Base-by-base conservation (phyloP, 2,113 vertebrate species). In the Dicerorhinus sumatrensis region DNA sequence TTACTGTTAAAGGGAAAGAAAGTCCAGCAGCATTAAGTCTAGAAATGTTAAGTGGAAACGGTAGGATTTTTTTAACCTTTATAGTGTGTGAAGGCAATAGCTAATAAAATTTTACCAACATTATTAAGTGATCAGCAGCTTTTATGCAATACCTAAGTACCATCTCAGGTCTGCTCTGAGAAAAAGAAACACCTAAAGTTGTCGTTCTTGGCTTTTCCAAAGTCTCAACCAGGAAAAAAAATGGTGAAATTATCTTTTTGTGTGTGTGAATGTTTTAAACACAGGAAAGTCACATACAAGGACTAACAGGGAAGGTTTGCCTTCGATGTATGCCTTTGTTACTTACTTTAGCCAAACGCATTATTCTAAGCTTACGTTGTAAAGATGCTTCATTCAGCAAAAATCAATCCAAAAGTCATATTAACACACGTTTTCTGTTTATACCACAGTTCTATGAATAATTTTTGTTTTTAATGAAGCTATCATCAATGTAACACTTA, bases 51-150 rank as follows among this genome's bases (percentile, higher is more conserved):
- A 42, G 89, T 67, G 46, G 95, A 90, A 91, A 96, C 63, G 14
- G 84, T 23, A 94, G 65, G 48, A 33, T 81, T 42, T 80, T 54
- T 87, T 89, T 70, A 58, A 95, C 56, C 17, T 91, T 97, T 95
- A 91, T 42, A 94, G 33, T 96, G 58, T 96, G 72, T 20, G 89
- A 97, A 97, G 58, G 46, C 92, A 97, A 89, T 95, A 89, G 77
- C 21, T 86, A 95, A 91, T 87, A 96, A 91, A 98, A 77, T 85
- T 89, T 85, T 92, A 96, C 73, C 36, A 98, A 98, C 33, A 94
- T 76, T 76, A 89, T 93, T 98, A 97, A 91, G 62, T 85, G 72
- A 94, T 67, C 97, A 69, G 94, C 97, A 36, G 54, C 77, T 97
- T 98, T 97, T 94, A 97, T 94, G 72, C 8, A 65, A 25, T 14